Percentiles rank a stretch among this genome's conserved stretches.
Evolutionary conservation across 35 echinoderm and acorn worm species (phyloP).

Genomic region (Apostichopus parvimensis): DNA sequence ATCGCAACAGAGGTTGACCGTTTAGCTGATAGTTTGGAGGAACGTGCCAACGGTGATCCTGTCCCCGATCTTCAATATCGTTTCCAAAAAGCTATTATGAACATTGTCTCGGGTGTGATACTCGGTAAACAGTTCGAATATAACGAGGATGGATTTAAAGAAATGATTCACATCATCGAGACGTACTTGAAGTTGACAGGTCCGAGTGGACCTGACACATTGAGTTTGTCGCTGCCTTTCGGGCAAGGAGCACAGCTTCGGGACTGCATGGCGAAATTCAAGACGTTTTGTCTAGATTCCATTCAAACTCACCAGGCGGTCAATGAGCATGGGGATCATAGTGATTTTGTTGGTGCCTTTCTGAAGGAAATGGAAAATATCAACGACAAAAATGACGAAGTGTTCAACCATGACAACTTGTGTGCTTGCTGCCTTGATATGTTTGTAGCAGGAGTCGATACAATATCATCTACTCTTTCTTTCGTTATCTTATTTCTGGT

Average conservation of each 20-base stretch:
- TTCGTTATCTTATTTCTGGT: constrained; percentile 23
- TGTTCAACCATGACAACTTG: constrained; percentile 6
- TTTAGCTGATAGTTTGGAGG: background rate
- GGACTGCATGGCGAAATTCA: constrained; percentile 33
- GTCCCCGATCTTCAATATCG: background rate
- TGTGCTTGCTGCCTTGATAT: constrained; percentile 47
- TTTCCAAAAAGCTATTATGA: constrained; percentile 19
- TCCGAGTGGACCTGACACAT: background rate
- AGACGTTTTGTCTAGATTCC: background rate
- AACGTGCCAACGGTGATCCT: background rate
- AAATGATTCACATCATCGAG: constrained; percentile 38
- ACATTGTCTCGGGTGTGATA: constrained; percentile 32
- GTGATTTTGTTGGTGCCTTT: constrained; percentile 44
- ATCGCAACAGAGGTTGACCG: constrained; percentile 18
- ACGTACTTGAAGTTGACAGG: constrained; percentile 25
- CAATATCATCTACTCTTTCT: background rate
- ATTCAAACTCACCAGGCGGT: background rate
- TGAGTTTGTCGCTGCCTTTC: constrained; percentile 3
- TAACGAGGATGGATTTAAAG: background rate
- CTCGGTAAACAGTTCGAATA: constrained; percentile 42
- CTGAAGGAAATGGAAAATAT: constrained; percentile 6
- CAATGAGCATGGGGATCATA: constrained; percentile 8
- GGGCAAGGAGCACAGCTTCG: constrained; percentile 39
- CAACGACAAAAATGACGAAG: constrained; percentile 12
- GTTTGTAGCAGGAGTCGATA: constrained; percentile 51